Conservation (phyloP, 2,797 vertebrate genomes). For the Pseudomugil gertrudae region DNA sequence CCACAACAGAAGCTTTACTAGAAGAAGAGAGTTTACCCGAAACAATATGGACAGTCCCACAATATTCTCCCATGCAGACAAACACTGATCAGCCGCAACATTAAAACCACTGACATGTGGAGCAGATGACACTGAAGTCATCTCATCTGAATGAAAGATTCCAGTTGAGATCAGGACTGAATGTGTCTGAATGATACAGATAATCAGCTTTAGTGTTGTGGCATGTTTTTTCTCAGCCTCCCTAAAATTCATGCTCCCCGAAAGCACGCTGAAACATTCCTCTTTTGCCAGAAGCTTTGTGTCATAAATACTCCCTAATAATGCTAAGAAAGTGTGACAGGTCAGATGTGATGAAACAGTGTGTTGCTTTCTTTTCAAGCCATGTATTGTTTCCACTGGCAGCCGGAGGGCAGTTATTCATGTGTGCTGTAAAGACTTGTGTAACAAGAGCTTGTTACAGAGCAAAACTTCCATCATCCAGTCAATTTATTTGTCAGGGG, state of each 20-base stretch:
- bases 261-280: constrained; percentile 1
- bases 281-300: constrained; percentile 13
- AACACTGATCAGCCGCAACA: not conserved
- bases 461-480: constrained; percentile 57
- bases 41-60: not conserved
- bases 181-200: constrained; percentile 26
- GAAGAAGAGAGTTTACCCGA: constrained; percentile 44
- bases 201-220: constrained; percentile 27
- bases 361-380: constrained; percentile 40
- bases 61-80: not conserved
- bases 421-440: constrained; percentile 33
- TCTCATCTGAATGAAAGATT: constrained; percentile 9
- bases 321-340: constrained; percentile 21
- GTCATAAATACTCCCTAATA: constrained; percentile 18
- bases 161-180: constrained; percentile 23
- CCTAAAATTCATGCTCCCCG: constrained; percentile 18
- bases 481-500: constrained; percentile 56
- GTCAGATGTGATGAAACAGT: constrained; percentile 19
- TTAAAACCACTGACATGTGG: not conserved
- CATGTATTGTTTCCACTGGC: constrained; percentile 37
- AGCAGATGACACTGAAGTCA: not conserved
- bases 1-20: constrained; percentile 55
- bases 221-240: constrained; percentile 12
- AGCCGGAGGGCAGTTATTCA: constrained; percentile 41
- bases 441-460: constrained; percentile 54